Conservation (phyloP, 2,113 vertebrate genomes). For the Hippocampus comes region DNA sequence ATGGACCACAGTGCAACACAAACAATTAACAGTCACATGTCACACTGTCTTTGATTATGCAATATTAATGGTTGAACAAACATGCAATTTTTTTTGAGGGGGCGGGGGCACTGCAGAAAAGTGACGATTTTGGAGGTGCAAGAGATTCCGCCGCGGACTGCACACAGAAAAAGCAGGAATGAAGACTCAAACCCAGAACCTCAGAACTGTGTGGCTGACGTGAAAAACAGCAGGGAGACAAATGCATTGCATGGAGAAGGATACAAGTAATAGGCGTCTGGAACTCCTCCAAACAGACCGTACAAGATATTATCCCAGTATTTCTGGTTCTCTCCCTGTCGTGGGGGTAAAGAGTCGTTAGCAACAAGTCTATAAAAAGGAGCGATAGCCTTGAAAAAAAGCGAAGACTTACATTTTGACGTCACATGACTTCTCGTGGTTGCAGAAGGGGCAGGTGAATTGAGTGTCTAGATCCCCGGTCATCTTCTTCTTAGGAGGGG, state of each 20-base stretch:
- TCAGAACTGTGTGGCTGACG: not conserved
- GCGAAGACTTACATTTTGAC: slow-evolving; percentile 81
- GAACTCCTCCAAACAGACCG: slow-evolving; percentile 91
- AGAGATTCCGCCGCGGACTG: too few relatives aligned
- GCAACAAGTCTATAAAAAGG: not conserved
- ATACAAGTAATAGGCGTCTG: slow-evolving; percentile 96
- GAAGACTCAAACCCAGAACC: not conserved
- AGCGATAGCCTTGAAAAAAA: not conserved
- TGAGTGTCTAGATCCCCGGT: slow-evolving; percentile 87
- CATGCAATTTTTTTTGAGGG: too few relatives aligned
- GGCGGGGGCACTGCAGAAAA: too few relatives aligned
- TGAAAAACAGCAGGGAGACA: not conserved
- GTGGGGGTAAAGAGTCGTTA: not conserved
- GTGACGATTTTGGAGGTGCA: too few relatives aligned
- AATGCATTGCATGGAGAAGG: slow-evolving; percentile 59
- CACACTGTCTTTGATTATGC: too few relatives aligned
- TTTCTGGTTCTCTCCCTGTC: slow-evolving; percentile 89
- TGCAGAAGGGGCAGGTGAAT: slow-evolving; percentile 93
- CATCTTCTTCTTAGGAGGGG: slow-evolving; percentile 90
- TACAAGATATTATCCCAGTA: slow-evolving; percentile 90
- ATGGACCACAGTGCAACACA: not conserved
- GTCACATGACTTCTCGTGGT: slow-evolving; percentile 92
- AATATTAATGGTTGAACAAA: too few relatives aligned
- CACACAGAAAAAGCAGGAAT: too few relatives aligned
- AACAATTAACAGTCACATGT: too few relatives aligned